phyloP scores from a whole-genome alignment of 2,797 vertebrate genomes.

The Cirrhinus molitorella region DNA sequence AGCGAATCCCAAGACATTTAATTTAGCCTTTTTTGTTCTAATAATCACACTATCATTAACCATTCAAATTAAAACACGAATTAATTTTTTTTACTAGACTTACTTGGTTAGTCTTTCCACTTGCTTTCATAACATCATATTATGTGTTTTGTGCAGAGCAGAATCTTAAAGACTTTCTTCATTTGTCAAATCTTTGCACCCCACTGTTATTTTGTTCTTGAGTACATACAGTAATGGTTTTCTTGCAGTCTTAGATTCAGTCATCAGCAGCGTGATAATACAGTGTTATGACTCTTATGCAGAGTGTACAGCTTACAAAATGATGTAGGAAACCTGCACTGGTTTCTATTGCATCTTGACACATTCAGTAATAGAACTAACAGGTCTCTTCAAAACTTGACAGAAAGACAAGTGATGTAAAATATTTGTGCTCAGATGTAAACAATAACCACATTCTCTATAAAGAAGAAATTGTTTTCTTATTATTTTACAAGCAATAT shows the following conservation, averaged over 20 bases:
- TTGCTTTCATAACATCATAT: neutral
- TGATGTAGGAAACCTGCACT: neutral
- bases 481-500: too few relatives aligned
- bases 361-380: neutral
- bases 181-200: neutral
- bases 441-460: too few relatives aligned
- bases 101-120: neutral
- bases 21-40: neutral
- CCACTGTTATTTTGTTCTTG: neutral
- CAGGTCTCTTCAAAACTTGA: neutral
- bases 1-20: neutral
- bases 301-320: neutral
- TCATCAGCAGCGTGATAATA: neutral
- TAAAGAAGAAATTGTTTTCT: too few relatives aligned
- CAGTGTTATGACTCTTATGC: neutral
- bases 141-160: neutral
- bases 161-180: neutral
- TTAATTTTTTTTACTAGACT: neutral
- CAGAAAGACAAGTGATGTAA: neutral
- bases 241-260: neutral
- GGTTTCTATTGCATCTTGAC: neutral
- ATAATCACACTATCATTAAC: neutral
- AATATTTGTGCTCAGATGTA: too few relatives aligned
- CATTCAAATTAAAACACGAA: neutral
- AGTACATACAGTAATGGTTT: neutral